These are phyloP conservation scores for Chymomyza procnemis DNA, from an alignment of 2,888 invertebrate genomes.

Conservation along the genomic window DNA sequence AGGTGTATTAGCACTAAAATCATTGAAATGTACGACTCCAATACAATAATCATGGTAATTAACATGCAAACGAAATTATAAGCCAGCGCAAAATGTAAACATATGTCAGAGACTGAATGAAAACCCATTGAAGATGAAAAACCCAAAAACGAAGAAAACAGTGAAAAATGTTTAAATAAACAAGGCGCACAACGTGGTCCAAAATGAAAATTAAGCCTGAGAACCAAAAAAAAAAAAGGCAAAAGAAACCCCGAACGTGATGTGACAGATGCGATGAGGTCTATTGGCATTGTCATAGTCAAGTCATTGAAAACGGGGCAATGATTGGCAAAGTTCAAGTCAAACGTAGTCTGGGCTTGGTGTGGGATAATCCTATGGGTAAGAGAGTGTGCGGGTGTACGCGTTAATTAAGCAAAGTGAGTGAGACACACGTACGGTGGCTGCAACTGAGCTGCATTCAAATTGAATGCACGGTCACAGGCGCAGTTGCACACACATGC, in stretches of 20 bases:
- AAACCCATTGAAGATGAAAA: constrained; percentile 51
- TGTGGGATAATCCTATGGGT: constrained; percentile 33
- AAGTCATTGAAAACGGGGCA: constrained; percentile 44
- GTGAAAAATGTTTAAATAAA: constrained; percentile 53
- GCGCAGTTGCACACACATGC: constrained; percentile 14
- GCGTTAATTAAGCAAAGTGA: constrained; percentile 73
- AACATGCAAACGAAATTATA: constrained; percentile 73
- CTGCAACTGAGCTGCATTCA: constrained; percentile 46
- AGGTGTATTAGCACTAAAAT: constrained; percentile 43
- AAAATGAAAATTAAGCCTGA: constrained; percentile 50
- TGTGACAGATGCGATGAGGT: constrained; percentile 58
- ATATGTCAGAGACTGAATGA: constrained; percentile 42
- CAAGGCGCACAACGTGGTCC: constrained; percentile 49
- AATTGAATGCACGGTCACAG: constrained; percentile 60
- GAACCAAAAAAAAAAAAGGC: constrained; percentile 63
- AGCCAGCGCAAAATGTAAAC: constrained; percentile 50
- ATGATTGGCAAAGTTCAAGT: constrained; percentile 70
- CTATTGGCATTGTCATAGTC: constrained; percentile 46
- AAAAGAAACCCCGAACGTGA: constrained; percentile 55
- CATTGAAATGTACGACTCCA: constrained; percentile 45
- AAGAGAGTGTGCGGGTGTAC: constrained; percentile 44
- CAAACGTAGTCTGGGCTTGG: constrained; percentile 48
- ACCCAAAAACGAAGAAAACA: constrained; percentile 11
- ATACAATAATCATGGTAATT: constrained; percentile 70
- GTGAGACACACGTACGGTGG: constrained; percentile 62